phyloP scores from a whole-genome alignment of 2,113 vertebrate genomes.

The Neotragus pygmaeus region DNA sequence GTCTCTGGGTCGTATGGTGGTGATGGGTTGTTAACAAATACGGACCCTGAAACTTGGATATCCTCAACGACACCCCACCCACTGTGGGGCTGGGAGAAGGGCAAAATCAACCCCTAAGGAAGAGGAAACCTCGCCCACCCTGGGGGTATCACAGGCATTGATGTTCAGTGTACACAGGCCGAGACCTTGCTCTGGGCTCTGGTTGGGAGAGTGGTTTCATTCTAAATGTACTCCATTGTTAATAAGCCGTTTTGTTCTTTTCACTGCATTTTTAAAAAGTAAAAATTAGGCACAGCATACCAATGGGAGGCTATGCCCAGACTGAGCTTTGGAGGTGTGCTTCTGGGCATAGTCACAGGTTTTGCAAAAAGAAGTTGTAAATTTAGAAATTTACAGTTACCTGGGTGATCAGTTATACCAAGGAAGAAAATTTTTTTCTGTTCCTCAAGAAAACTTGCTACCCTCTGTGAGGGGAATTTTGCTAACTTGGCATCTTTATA shows the following conservation, averaged over 20 bases:
- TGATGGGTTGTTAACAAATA: constrained; percentile 72
- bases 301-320: constrained; percentile 61
- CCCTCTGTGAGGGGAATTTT: constrained; percentile 82
- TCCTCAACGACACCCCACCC: constrained; percentile 82
- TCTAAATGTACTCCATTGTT: constrained; percentile 46
- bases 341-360: constrained; percentile 64
- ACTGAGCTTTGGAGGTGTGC: constrained; percentile 46
- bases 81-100: constrained; percentile 69
- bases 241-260: constrained; percentile 53
- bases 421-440: constrained; percentile 74
- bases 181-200: constrained; percentile 70
- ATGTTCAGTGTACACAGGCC: constrained; percentile 65
- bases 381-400: constrained; percentile 78
- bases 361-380: constrained; percentile 65
- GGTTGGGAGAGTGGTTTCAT: constrained; percentile 75
- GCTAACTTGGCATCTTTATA: constrained; percentile 74
- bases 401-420: constrained; percentile 75
- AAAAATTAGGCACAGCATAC: constrained; percentile 61
- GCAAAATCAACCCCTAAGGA: constrained; percentile 56
- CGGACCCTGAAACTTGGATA: constrained; percentile 81
- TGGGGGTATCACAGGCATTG: constrained; percentile 67
- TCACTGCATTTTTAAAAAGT: constrained; percentile 54
- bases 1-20: constrained; percentile 72
- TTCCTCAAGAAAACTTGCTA: constrained; percentile 79
- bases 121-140: constrained; percentile 42